Evolutionary conservation across 1,140 invertebrate species (phyloP), one percentile per base, ranked within the genome.

Genomic region (Neodiprion fabricii): DNA sequence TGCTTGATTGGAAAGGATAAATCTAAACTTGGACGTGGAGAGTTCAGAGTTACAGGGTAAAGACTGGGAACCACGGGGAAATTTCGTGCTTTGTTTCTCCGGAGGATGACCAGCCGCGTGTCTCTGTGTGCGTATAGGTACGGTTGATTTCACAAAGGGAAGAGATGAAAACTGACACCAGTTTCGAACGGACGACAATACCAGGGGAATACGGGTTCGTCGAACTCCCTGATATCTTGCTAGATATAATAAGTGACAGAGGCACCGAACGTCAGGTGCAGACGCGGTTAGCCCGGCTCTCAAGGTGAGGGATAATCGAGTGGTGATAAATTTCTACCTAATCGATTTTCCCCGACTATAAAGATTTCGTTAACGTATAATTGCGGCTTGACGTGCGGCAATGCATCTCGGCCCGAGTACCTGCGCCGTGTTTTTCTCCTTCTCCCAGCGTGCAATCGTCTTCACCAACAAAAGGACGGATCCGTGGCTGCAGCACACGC

Each of bases 261-360:
- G 53, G 11, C 4, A 12, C 28, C 53, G 11, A 61, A 61, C 53
- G 53, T 61, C 53, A 61, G 53, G 53, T 61, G 53, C 9, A 17
- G 53, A 61, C 53, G 53, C 11, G 53, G n/a, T 61, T 4, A 61
- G 5, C 53, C 53, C 11, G 9, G 53, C 53, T 61, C 53, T 61
- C 53, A 14, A 61, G 53, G 53, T 61, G 53, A 61, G 53, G 53
- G 53, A 61, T 61, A 61, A 61, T 61, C 53, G 53, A 61, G 53
- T 7, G 53, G 53, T 61, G 53, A 61, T 61, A 61, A 61, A 61
- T 61, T 61, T 61, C 53, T 4, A 14, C 5, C 11, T 17, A 61
- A 61, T 61, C 53, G 53, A 12, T 61, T 61, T 61, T 61, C 53
- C 53, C 53, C 53, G 53, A 17, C 53, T 12, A 61, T 61, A 61